Evolutionary conservation across 37 sponge, comb jelly and placozoan genomes (phyloP), one percentile per base, ranked within the genome.

Genomic region (Spongilla lacustris): DNA sequence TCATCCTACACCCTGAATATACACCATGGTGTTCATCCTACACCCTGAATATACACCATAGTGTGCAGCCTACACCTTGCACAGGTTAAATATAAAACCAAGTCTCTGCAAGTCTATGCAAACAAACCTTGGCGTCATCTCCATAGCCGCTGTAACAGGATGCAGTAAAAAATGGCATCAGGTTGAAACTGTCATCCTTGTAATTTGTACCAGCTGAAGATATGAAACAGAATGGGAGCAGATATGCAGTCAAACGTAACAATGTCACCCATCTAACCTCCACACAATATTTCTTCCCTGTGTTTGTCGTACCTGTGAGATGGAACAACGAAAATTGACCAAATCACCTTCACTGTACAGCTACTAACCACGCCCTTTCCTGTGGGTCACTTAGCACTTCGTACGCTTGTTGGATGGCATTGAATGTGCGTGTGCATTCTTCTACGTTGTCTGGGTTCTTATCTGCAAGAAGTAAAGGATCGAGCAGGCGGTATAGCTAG

Each of bases 321-420:
- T 13, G 2, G 31, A 14, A 90, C 50, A 49, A 67, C 6, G 32
- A 76, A 58, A 75, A 41, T 8, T 30, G 74, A 66, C 24, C 0
- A 41, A 41, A 41, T 41, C 6, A 41, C 6, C 41, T 9, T 9
- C 41, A 9, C 41, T 9, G 58, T 17, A 74, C 74, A 33, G 67
- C 23, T n/a, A 14, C 75, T 80, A 34, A 95, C 94, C 98, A 98
- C 35, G 99, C 99, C 78, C 98, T 78, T 83, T 98, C 99, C 80
- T 98, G 99, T 5, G 95, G 98, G 84, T 98, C 99, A 71, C 90
- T 93, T 21, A 98, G 86, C 48, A 96, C 96, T 35, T 98, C 99
- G 67, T 96, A 98, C 21, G 99, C 99, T 28, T 93, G 90, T 72
- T 95, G 97, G 11, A 98, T 85, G 29, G 58, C 87, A 25, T 67